Evolutionary conservation across 2,113 vertebrate genomes (phyloP), one percentile per base, ranked within the genome.

Genomic region (Gasterosteus aculeatus): DNA sequence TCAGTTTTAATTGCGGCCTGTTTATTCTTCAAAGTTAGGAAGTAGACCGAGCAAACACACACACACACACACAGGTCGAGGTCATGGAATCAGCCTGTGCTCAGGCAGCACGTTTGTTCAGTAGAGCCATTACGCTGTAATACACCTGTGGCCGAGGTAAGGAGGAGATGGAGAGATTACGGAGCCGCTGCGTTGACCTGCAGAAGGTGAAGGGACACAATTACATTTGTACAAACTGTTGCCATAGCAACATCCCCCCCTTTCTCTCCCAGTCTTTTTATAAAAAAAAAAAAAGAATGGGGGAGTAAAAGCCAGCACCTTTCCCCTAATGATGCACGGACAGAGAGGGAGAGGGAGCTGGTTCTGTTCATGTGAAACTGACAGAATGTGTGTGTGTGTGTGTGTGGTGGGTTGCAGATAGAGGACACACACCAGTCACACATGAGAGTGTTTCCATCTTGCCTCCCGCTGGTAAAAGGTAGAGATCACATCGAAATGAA

Each of bases 221-320:
- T 88, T 85, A 75, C 84, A 58, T 87, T 90, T 85, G 86, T 88
- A 87, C 51, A 58, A 72, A 41, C 72, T 81, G 90, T 92, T 88
- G 80, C 88, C 87, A 93, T 92, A 69, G 91, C 85, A 91, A 91
- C 89, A 53, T 29, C 22, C 67, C 51, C 64, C 39, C 58, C 42
- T 75, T 49, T 68, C 10, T 73, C 2, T 64, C 1, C 64, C 18
- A 62, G 29, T 46, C 2, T 18, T 80, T 74, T 72, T 61, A 4
- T 14, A 51, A 7, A 38, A 38, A 38, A 38, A 38, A 38, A 38
- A 38, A 7, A 38, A 38, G 6, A 7, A 7, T 31, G 54, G 7
- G 22, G 22, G 12, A 84, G 80, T 80, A 87, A 79, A 58, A 65
- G 29, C 63, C 16, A 31, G 39, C 35, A 33, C 68, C 64, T 82